Evolutionary conservation across 2,797 vertebrate species (phyloP), one percentile per base, ranked within the genome.

Genomic region (Hybognathus amarus): DNA sequence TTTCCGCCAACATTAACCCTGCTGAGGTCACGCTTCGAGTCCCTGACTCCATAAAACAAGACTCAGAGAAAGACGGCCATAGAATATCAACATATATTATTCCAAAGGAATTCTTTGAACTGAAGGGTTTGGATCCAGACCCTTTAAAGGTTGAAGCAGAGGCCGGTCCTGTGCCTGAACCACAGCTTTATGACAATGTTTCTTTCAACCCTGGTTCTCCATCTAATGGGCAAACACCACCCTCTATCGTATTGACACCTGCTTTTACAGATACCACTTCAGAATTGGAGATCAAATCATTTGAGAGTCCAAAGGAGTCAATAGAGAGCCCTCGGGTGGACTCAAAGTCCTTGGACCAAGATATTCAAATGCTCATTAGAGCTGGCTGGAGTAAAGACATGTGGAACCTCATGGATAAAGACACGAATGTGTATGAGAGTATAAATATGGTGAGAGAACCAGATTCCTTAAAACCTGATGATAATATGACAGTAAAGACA

Each of bases 71-170:
- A 64, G 85, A 87, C 7, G 83, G 79, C 0, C 42, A 74, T 27
- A 52, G 88, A 10, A 90, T 92, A 86, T 93, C 92, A 2, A 93
- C 90, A 0, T 92, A 91, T 79, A 90, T 93, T 45, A 67, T 91
- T 61, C 87, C 90, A 56, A 87, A 83, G 18, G 64, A 87, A 10
- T 2, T 73, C n/a, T 79, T 85, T 15, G 81, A 90, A 22, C 64
- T 67, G 2, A 86, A 76, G 10, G 40, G 81, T 15, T 66, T 10
- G 54, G 70, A 82, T 54, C n/a, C 20, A 18, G 61, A 33, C 11
- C 56, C 47, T 2, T n/a, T 13, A 36, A 38, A 82, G 17, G 11
- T 6, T 20, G 50, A 75, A 63, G 13, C 66, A 20, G 17, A 80
- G 56, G 54, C 20, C 7, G 10, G 13, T 36, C 47, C 33, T 66